These are phyloP conservation scores for Rhagophthalmus giganteus DNA, from an alignment of 2,888 invertebrate genomes.

Conservation along the genomic window DNA sequence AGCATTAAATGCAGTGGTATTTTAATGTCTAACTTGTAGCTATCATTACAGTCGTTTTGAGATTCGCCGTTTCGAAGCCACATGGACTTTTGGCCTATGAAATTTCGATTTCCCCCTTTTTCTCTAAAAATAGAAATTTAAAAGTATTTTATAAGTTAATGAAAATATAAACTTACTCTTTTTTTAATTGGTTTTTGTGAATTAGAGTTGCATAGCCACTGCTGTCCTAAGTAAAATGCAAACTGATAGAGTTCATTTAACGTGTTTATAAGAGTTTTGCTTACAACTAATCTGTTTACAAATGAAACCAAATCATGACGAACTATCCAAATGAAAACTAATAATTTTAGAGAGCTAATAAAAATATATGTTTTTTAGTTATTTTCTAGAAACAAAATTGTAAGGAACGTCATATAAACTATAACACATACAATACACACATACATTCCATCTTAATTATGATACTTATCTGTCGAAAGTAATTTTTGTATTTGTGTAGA, in stretches of 20 bases:
- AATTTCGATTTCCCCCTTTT: conserved; percentile 77
- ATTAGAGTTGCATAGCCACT: conserved; percentile 71
- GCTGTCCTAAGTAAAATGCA: conserved; percentile 78
- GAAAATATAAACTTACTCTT: conserved; percentile 57
- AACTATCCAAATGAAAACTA: conserved; percentile 33
- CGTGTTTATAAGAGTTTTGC: conserved; percentile 51
- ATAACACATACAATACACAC: too few relatives aligned
- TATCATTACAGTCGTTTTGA: conserved; percentile 59
- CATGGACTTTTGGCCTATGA: conserved; percentile 86
- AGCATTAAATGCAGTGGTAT: too few relatives aligned
- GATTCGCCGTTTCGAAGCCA: conserved; percentile 68
- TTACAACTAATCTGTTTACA: conserved; percentile 62
- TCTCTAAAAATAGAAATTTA: conserved; percentile 61
- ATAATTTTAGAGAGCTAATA: too few relatives aligned
- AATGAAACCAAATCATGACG: conserved; percentile 56
- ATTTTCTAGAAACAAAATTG: too few relatives aligned
- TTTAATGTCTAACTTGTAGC: too few relatives aligned
- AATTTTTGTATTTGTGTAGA: too few relatives aligned
- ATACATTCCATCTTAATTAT: too few relatives aligned
- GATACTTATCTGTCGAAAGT: too few relatives aligned
- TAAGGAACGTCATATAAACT: too few relatives aligned
- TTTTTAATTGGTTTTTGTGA: conserved; percentile 62
- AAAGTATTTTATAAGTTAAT: too few relatives aligned
- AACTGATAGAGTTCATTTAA: conserved; percentile 65
- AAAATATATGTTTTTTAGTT: too few relatives aligned